A percentile compares a stretch with the other conserved stretches of the same genome.
These are phyloP conservation scores for Hemiscyllium ocellatum DNA, from an alignment of 2,113 vertebrate genomes.

Conservation along the genomic window DNA sequence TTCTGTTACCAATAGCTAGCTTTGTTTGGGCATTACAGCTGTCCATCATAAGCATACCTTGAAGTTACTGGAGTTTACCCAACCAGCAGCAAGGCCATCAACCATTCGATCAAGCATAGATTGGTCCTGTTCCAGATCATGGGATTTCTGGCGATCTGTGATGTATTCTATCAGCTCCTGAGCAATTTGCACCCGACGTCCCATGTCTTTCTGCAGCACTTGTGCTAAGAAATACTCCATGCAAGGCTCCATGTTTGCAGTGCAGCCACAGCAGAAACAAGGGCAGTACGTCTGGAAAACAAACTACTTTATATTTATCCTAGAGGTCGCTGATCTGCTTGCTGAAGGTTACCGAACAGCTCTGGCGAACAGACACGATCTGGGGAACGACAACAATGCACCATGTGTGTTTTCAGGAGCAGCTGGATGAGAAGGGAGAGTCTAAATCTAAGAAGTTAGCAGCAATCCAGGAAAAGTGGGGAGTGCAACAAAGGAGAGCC, in stretches of 20 bases:
- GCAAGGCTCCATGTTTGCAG: constrained; percentile 72
- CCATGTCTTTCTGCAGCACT: constrained; percentile 93
- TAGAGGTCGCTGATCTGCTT: constrained; percentile 58
- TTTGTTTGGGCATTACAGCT: neutral
- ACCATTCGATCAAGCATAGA: constrained; percentile 92
- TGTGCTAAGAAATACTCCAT: constrained; percentile 88
- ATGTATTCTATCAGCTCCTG: constrained; percentile 92
- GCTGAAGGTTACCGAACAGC: constrained; percentile 65
- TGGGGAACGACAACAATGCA: constrained; percentile 92
- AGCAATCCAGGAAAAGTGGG: constrained; percentile 51
- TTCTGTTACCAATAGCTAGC: neutral
- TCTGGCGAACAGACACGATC: constrained; percentile 72
- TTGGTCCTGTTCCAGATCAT: constrained; percentile 92
- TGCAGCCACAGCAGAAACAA: constrained; percentile 49
- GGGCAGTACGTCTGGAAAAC: constrained; percentile 54
- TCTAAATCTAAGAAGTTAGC: constrained; percentile 40
- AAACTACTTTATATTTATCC: constrained; percentile 49
- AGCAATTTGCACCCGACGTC: constrained; percentile 85
- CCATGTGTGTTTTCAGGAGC: constrained; percentile 89
- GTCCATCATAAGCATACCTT: constrained; percentile 68
- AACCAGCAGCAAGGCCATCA: constrained; percentile 85
- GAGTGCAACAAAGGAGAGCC: constrained; percentile 53
- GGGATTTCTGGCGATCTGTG: constrained; percentile 81
- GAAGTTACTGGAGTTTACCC: constrained; percentile 98
- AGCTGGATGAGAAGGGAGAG: constrained; percentile 62